Base-by-base conservation (phyloP, 1,140 invertebrate species). In the Solenopsis invicta region DNA sequence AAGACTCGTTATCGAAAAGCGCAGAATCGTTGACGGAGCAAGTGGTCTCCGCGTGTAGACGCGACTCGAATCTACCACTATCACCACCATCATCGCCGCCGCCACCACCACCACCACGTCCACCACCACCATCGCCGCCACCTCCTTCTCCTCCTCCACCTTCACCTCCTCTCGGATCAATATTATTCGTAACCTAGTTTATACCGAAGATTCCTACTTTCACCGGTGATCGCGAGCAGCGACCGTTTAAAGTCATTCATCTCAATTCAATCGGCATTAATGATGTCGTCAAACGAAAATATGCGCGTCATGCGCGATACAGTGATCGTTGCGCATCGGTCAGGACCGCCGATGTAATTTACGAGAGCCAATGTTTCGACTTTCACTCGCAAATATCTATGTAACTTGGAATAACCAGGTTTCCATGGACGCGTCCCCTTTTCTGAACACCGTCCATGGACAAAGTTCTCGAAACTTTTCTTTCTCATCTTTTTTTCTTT, bases 151-250 rank as follows among this genome's bases (percentile, higher is more conserved):
- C 75, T 18, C 48, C 16, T 10, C 21, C 50, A 10, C 29, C 10
- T 13, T 69, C 37, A n/a, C 34, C 18, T 48, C 24, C 77, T 67
- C 48, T 29, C 54, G 56, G 80, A 84, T 84, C 80, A 69, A 62
- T 80, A 87, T 52, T 75, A 74, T 87, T 89, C 74, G 89, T 89
- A 87, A 90, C 89, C 89, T 76, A 89, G 88, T 90, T 90, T 87
- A 75, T 54, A 69, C 66, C 74, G 85, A 87, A 89, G 89, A 88
- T 87, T 90, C 89, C 88, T 82, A 69, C 89, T 90, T 90, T 90
- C 89, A 87, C 89, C 88, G 85, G 61, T 67, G 72, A 56, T 77
- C 41, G 75, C 62, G 71, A 78, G 77, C 86, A 59, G 54, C 77
- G 52, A 74, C 45, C 67, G 77, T 48, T 89, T 61, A 61, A 59